Evolutionary conservation across 2,888 invertebrate species (phyloP).

Genomic region (Oeneis ivallda): DNA sequence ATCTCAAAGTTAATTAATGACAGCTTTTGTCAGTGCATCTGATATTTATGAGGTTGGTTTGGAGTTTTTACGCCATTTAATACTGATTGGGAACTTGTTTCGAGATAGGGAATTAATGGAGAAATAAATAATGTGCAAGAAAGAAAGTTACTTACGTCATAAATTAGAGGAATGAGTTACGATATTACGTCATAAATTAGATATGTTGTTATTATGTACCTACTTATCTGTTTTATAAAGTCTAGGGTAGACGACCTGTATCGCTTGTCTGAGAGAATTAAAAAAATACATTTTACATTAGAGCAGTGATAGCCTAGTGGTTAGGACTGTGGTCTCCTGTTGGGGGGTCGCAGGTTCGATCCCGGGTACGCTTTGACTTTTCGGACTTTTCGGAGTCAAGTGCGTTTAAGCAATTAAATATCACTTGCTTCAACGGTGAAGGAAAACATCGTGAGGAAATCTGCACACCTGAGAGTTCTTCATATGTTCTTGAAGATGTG

Average conservation of each 20-base stretch:
- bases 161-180: conserved; percentile 12
- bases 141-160: conserved; percentile 8
- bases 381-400: too few relatives aligned
- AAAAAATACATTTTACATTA: too few relatives aligned
- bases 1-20: conserved; percentile 17
- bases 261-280: background rate
- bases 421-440: too few relatives aligned
- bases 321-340: too few relatives aligned
- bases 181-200: background rate
- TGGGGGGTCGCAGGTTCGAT: too few relatives aligned
- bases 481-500: too few relatives aligned
- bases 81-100: conserved; percentile 20
- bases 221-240: background rate
- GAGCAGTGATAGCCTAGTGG: too few relatives aligned
- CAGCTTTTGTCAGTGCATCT: background rate
- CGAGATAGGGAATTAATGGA: conserved; percentile 8
- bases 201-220: background rate
- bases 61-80: conserved; percentile 9
- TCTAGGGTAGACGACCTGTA: background rate
- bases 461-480: too few relatives aligned
- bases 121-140: conserved; percentile 13
- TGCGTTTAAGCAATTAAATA: too few relatives aligned
- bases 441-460: too few relatives aligned
- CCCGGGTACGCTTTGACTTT: too few relatives aligned
- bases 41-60: conserved; percentile 12